Base-by-base conservation (phyloP, 2,797 vertebrate genomes). In the Acrocephalus scirpaceus region DNA sequence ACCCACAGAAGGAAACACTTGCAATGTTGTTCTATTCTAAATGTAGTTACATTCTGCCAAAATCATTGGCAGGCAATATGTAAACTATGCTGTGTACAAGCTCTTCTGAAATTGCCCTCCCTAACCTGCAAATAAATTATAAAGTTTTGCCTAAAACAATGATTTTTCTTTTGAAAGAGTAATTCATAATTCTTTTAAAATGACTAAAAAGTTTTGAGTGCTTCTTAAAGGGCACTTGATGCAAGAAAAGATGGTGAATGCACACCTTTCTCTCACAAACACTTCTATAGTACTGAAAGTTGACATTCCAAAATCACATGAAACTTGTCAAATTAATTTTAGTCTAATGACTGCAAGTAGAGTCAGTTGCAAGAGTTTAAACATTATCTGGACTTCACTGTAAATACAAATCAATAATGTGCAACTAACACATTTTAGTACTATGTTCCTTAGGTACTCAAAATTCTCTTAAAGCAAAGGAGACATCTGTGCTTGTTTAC, bases 31-130 rank as follows among this genome's bases (percentile, higher is more conserved):
- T 89, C 67, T 85, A 75, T 16, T 40, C 38, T 45, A 75, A 95
- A 94, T 47, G 18, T 82, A 84, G 47, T 71, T 38, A 57, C 54
- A 79, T 91, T 92, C 83, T 92, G 84, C 61, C 92, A 95, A 93
- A 84, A 78, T 50, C 48, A 45, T 25, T 93, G 81, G 69, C 67
- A 96, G 51, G 54, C 36, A 75, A 65, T 62, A 87, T 14, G 40
- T 97, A 96, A 95, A 96, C 57, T 21, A 91, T 67, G 47, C 40
- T 95, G 72, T 84, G 42, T 72, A 96, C 40, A 92, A 86, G 84
- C 50, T 92, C 94, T 86, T 94, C 62, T 92, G 79, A 95, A 96
- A 81, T 27, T 80, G 71, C 48, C 62, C 91, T 90, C 36, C 70
- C 47, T 89, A 90, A 95, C 54, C 74, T 79, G 86, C 47, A 92